These are phyloP conservation scores for Hippopotamus amphibius DNA, from an alignment of 2,113 vertebrate genomes.

Conservation along the genomic window DNA sequence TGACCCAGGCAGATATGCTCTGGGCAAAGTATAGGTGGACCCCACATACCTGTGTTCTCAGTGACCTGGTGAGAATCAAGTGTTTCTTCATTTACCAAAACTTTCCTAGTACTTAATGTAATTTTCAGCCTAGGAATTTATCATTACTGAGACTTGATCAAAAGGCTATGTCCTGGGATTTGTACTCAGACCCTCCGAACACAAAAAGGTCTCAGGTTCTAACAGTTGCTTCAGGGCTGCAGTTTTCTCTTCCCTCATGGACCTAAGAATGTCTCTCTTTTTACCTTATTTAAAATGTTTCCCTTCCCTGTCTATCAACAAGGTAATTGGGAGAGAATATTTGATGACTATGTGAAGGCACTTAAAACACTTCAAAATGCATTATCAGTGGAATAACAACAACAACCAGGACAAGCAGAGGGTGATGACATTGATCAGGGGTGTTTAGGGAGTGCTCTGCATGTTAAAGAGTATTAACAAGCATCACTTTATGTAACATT, in stretches of 20 bases:
- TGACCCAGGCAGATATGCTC: neutral
- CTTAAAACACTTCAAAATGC: neutral
- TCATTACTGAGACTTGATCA: neutral
- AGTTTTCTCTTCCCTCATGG: neutral
- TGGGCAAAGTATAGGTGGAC: neutral
- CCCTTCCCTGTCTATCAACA: neutral
- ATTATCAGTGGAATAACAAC: fast-evolving
- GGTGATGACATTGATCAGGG: neutral
- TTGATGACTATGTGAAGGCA: neutral
- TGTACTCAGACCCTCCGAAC: neutral
- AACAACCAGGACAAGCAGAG: neutral
- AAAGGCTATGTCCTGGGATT: neutral
- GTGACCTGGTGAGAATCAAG: neutral
- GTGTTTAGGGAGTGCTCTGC: neutral
- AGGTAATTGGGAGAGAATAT: neutral
- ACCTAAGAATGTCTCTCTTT: neutral
- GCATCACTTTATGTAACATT: neutral
- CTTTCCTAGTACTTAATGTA: neutral
- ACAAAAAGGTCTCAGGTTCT: neutral
- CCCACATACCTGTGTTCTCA: neutral
- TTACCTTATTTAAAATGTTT: neutral
- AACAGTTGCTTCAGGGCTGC: neutral
- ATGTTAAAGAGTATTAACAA: neutral
- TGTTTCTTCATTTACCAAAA: neutral
- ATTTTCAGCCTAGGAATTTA: neutral